Evolutionary conservation across 2,797 vertebrate genomes (phyloP).

Genomic region (Morus bassanus): DNA sequence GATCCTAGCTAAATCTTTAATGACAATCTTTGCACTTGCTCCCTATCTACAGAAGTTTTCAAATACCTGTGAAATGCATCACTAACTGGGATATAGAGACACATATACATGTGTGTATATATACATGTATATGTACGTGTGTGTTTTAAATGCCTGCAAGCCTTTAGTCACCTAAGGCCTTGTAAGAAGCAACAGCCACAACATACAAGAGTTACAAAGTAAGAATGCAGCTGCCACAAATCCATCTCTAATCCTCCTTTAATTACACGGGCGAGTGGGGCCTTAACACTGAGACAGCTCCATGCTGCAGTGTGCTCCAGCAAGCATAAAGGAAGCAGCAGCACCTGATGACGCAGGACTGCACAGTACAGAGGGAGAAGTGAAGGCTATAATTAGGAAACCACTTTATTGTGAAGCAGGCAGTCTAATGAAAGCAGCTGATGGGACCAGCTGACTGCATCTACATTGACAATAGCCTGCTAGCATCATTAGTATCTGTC

Average conservation of each 20-base stretch:
- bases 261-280: neutral
- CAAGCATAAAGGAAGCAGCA: neutral
- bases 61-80: neutral
- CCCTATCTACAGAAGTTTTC: neutral
- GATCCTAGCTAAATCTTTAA: neutral
- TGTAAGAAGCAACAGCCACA: neutral
- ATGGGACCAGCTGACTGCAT: constrained; percentile 22
- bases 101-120: fast-evolving
- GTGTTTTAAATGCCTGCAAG: neutral
- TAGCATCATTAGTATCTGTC: neutral
- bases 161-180: neutral
- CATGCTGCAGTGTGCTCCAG: neutral
- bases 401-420: constrained; percentile 8
- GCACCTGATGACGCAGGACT: neutral
- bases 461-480: neutral
- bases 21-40: neutral
- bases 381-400: constrained; percentile 35
- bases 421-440: constrained; percentile 26
- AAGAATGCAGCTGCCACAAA: neutral
- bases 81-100: neutral
- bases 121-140: too few species aligned
- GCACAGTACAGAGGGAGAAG: neutral
- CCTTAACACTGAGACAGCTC: neutral
- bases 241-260: constrained; percentile 17
- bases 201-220: neutral